Evolutionary conservation across 2,888 invertebrate genomes (phyloP), one percentile per base, ranked within the genome.

Genomic region (Stenchaetothrips biformis): DNA sequence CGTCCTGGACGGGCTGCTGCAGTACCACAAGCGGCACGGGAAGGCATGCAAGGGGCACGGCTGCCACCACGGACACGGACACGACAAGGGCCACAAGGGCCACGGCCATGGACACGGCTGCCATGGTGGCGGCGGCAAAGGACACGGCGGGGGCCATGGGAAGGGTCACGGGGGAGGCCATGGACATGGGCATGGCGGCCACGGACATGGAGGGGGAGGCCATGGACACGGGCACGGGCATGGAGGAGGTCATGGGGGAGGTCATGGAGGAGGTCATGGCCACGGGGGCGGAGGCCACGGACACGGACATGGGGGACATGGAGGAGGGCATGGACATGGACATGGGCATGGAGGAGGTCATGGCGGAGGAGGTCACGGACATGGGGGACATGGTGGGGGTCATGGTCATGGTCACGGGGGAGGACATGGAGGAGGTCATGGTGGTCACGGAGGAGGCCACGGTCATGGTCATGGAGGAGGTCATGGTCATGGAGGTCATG

Each of bases 21-120:
- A 25, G 67, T 25, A 74, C 67, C 67, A 74, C 67, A 74, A 74
- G 67, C 21, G 67, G 67, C 67, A 74, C 67, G 67, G 67, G 21
- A 74, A 74, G 67, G 21, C 67, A 21, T 74, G 67, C 67, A 74
- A 74, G 67, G 67, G 67, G 21, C 67, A 74, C 67, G 67, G 67
- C 67, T 74, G 67, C 21, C 67, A 67, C 21, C 53, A 53, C 53
- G 53, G 53, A 53, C 37, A 37, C 37, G 37, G 37, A 37, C 53
- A 53, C 53, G 53, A 53, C 53, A 53, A 53, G 53, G 53, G 53
- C 13, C 53, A 53, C 53, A 53, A 53, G 53, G 67, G 67, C 18
- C 67, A 67, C 67, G 67, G 67, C 25, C n/a, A 74, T 7, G 67
- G 67, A n/a, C 67, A 74, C 67, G 67, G 25, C 7, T 37, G 37